Conservation (phyloP, 2,113 vertebrate genomes). For the Vimba vimba region DNA sequence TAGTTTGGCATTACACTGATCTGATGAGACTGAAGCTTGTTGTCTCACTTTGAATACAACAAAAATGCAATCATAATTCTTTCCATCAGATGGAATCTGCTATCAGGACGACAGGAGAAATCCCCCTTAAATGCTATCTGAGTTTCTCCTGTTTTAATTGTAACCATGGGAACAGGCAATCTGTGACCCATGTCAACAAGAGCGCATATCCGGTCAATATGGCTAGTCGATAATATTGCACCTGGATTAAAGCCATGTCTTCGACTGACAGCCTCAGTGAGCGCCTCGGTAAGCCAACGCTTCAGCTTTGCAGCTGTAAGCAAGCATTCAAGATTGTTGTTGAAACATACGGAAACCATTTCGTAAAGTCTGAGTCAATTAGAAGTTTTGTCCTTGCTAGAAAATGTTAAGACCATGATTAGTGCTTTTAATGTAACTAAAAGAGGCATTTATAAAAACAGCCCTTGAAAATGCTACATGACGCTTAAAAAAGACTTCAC, state of each 20-base stretch:
- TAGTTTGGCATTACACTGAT: not conserved
- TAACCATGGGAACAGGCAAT: constrained; percentile 68
- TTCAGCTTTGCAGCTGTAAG: not conserved
- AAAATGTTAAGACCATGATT: not conserved
- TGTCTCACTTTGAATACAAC: not conserved
- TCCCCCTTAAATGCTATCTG: constrained; percentile 19
- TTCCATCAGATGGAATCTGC: not conserved
- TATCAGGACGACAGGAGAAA: constrained; percentile 49
- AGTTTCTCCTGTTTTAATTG: constrained; percentile 62
- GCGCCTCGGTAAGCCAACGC: not conserved
- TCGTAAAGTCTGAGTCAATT: not conserved
- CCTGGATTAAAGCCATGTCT: constrained; percentile 40
- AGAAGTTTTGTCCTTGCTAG: not conserved
- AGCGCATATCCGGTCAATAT: constrained; percentile 62
- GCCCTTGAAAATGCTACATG: not conserved
- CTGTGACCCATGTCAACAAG: constrained; percentile 61
- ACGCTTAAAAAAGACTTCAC: not conserved
- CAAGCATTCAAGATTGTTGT: not conserved
- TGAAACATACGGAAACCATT: not conserved
- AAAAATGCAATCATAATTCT: not conserved
- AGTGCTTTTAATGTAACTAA: not conserved
- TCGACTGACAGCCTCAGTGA: constrained; percentile 10
- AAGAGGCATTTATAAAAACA: not conserved
- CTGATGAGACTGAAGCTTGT: not conserved
- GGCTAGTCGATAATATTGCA: constrained; percentile 51